Percentiles rank a stretch among this genome's conserved stretches.
Evolutionary conservation across 2,888 invertebrate species (phyloP).

Genomic region (Caenorhabditis auriculariae): DNA sequence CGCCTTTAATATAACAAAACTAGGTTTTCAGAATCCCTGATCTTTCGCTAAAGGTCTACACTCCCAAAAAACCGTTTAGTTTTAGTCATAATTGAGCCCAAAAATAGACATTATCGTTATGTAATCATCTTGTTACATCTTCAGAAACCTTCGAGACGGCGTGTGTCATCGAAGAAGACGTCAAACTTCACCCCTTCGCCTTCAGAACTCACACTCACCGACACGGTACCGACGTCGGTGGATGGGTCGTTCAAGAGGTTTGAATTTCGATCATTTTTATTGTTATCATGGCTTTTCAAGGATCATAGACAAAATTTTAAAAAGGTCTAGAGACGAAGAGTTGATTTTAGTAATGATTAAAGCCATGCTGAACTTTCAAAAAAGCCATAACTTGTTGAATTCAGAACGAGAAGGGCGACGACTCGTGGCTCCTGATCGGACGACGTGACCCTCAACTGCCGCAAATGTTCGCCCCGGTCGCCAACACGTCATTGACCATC

Average conservation of each 20-base stretch:
- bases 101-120: too few relatives aligned
- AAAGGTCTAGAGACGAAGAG: background rate
- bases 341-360: too few relatives aligned
- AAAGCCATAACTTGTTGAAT: background rate
- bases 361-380: too few relatives aligned
- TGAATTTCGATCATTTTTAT: too few relatives aligned
- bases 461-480: slow-evolving; percentile 88
- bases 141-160: slow-evolving; percentile 79
- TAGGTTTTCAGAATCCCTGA: too few relatives aligned
- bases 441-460: slow-evolving; percentile 83
- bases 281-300: too few relatives aligned
- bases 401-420: slow-evolving; percentile 58
- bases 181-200: slow-evolving; percentile 87
- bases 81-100: background rate
- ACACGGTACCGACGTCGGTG: slow-evolving; percentile 60
- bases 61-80: too few relatives aligned
- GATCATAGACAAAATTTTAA: background rate
- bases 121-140: background rate
- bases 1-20: too few relatives aligned
- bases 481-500: slow-evolving; percentile 71
- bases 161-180: slow-evolving; percentile 75
- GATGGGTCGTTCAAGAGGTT: slow-evolving; percentile 56
- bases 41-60: too few relatives aligned
- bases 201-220: slow-evolving; percentile 90
- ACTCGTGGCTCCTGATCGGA: slow-evolving; percentile 81